These are phyloP conservation scores for Drosophila punjabiensis DNA, from an alignment of 1,140 invertebrate genomes.

Conservation along the genomic window DNA sequence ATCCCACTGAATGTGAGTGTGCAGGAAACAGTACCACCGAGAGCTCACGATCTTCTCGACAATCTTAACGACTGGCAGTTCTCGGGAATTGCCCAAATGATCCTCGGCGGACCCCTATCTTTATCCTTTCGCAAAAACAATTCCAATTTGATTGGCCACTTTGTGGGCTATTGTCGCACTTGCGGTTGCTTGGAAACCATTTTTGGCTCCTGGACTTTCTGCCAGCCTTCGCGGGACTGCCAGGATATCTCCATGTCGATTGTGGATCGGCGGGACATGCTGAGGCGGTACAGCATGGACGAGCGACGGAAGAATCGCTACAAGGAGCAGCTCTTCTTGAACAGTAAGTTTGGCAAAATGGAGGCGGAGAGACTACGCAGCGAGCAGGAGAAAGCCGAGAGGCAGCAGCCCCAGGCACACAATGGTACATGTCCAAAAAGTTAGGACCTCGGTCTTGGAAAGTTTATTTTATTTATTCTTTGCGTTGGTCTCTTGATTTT, in stretches of 20 bases:
- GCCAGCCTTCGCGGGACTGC: slow-evolving; percentile 69
- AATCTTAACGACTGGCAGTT: slow-evolving; percentile 64
- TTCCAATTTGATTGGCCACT: slow-evolving; percentile 60
- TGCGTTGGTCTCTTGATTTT: slow-evolving; percentile 1
- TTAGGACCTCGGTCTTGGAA: background rate
- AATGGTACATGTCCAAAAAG: background rate
- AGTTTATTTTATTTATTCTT: background rate
- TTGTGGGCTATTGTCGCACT: slow-evolving; percentile 72
- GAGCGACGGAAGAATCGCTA: slow-evolving; percentile 54
- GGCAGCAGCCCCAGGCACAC: no score
- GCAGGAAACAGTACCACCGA: slow-evolving; percentile 65
- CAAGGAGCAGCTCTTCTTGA: slow-evolving; percentile 61
- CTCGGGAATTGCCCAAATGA: slow-evolving; percentile 48
- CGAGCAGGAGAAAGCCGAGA: background rate
- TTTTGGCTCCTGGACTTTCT: slow-evolving; percentile 78
- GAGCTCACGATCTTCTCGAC: slow-evolving; percentile 60
- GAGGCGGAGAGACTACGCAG: slow-evolving; percentile 18
- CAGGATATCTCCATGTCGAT: slow-evolving; percentile 72
- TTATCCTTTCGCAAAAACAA: slow-evolving; percentile 50
- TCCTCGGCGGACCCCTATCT: slow-evolving; percentile 62
- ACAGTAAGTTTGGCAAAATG: slow-evolving; percentile 40
- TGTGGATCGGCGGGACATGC: slow-evolving; percentile 70
- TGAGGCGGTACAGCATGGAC: slow-evolving; percentile 63
- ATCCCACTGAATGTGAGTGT: slow-evolving; percentile 54
- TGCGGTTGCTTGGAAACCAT: slow-evolving; percentile 80